Percentiles rank a stretch among this genome's conserved stretches.
Evolutionary conservation across 1,140 invertebrate genomes (phyloP).

Genomic region (Scaptomyza pallida): DNA sequence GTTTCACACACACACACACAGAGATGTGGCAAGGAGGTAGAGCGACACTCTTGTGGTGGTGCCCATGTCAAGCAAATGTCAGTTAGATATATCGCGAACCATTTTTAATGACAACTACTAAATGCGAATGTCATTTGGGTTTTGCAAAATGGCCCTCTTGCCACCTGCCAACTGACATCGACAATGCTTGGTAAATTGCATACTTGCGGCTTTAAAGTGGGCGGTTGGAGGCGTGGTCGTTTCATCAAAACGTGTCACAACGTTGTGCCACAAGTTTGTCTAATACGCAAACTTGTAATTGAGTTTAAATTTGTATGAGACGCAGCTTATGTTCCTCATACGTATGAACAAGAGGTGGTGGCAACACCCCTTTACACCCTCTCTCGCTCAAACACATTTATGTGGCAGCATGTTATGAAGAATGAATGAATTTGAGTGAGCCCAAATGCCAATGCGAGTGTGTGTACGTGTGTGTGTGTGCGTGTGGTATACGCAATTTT

Average conservation of each 20-base stretch:
- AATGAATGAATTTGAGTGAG: conserved; percentile 53
- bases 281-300: conserved; percentile 79
- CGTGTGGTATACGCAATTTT: conserved; percentile 58
- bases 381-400: conserved; percentile 23
- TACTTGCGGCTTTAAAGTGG: conserved; percentile 7
- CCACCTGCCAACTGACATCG: background rate
- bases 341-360: conserved; percentile 42
- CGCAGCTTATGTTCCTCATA: too few relatives aligned
- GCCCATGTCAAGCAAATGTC: conserved; percentile 36
- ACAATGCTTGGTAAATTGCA: conserved; percentile 38
- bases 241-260: conserved; percentile 36
- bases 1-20: background rate
- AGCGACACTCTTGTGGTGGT: background rate
- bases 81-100: conserved; percentile 66
- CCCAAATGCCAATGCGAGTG: conserved; percentile 41
- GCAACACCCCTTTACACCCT: background rate
- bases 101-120: conserved; percentile 76
- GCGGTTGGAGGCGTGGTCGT: conserved; percentile 9
- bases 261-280: conserved; percentile 64
- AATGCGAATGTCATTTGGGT: conserved; percentile 67
- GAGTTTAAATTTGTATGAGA: conserved; percentile 80
- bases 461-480: conserved; percentile 15
- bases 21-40: background rate
- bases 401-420: conserved; percentile 44
- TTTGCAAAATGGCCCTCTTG: conserved; percentile 25